Percentiles rank a stretch among this genome's conserved stretches.
Conservation (phyloP, 1,140 invertebrate genomes). For the Leptopilina boulardi region DNA sequence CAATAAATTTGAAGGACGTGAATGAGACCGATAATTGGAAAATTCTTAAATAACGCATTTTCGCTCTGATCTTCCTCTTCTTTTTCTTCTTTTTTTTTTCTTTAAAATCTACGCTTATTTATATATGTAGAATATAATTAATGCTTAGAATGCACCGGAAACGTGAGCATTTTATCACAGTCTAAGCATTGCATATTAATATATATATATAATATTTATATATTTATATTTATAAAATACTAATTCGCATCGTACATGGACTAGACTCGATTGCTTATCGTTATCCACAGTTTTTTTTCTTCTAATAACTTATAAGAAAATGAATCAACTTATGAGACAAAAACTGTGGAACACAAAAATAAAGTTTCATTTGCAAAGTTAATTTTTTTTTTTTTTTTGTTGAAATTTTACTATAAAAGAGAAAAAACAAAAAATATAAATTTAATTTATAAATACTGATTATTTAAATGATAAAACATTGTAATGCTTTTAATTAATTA, state of each 20-base stretch:
- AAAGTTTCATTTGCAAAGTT: slow-evolving; percentile 62
- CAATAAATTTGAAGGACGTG: slow-evolving; percentile 43
- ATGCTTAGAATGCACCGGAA: slow-evolving; percentile 46
- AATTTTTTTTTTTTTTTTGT: slow-evolving; percentile 37
- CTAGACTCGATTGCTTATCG: slow-evolving; percentile 76
- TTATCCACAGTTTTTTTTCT: slow-evolving; percentile 67
- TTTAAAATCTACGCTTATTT: slow-evolving; percentile 40
- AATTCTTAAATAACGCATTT: slow-evolving; percentile 21
- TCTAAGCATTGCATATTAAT: slow-evolving; percentile 67
- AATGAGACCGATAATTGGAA: slow-evolving; percentile 29
- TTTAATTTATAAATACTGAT: too few relatives aligned
- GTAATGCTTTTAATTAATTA: too few relatives aligned
- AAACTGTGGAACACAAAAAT: slow-evolving; percentile 59
- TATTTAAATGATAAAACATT: too few relatives aligned
- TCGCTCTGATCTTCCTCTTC: neutral
- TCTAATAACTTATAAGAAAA: slow-evolving; percentile 69
- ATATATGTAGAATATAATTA: slow-evolving; percentile 13
- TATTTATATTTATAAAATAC: slow-evolving; percentile 49
- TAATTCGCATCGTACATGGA: slow-evolving; percentile 76
- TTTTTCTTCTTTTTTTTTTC: slow-evolving; percentile 26
- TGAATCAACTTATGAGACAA: slow-evolving; percentile 58
- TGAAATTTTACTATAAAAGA: neutral
- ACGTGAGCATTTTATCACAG: slow-evolving; percentile 71
- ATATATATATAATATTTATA: slow-evolving; percentile 42
- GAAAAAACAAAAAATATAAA: neutral